A percentile compares a stretch with the other conserved stretches of the same genome.
phyloP scores from a whole-genome alignment of 2,888 invertebrate species.

The Mechanitis mazaeus region DNA sequence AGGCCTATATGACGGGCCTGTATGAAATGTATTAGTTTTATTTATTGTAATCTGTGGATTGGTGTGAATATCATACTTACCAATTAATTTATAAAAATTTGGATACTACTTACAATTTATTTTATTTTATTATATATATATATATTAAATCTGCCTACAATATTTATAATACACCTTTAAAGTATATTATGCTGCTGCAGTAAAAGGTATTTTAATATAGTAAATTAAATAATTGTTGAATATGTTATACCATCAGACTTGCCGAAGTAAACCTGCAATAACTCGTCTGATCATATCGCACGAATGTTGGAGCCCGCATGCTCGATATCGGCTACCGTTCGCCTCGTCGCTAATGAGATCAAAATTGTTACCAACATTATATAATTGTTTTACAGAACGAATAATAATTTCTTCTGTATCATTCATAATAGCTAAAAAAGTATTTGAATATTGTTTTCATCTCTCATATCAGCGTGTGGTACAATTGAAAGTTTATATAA shows the following conservation, averaged over 20 bases:
- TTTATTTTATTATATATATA: too few relatives aligned
- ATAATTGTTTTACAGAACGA: background rate
- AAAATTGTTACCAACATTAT: constrained; percentile 13
- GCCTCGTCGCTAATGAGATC: constrained; percentile 19
- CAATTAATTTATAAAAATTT: background rate
- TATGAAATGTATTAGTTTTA: background rate
- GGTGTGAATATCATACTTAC: background rate
- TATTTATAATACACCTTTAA: too few relatives aligned
- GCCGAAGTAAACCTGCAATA: background rate
- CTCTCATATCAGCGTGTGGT: too few relatives aligned
- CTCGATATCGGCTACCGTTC: constrained; percentile 18
- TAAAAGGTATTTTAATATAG: background rate
- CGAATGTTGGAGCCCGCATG: constrained; percentile 1
- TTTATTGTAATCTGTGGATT: background rate
- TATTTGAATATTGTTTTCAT: too few relatives aligned
- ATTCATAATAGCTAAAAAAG: too few relatives aligned
- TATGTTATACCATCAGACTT: background rate
- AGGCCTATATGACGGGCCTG: constrained; percentile 46
- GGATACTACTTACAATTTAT: too few relatives aligned
- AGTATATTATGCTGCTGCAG: too few relatives aligned
- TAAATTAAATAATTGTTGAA: background rate
- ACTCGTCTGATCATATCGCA: background rate
- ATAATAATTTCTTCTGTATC: background rate
- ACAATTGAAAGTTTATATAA: too few relatives aligned
- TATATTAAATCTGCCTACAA: too few relatives aligned